Evolutionary conservation across 2,113 vertebrate species (phyloP).

Genomic region (Notiomystis cincta): DNA sequence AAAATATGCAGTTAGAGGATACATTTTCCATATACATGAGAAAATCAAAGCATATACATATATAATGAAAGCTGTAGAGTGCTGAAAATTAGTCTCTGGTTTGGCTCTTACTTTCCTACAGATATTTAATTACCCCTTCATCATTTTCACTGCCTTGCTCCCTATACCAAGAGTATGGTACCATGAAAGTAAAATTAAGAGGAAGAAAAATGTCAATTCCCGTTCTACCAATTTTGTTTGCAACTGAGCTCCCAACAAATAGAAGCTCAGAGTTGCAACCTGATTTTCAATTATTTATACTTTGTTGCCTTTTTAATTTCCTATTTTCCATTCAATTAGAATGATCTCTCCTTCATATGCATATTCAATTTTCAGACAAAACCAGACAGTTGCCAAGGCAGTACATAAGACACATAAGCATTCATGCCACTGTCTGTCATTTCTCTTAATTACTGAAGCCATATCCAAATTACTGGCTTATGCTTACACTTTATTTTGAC

Average conservation of each 20-base stretch:
- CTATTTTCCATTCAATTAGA: constrained; percentile 19
- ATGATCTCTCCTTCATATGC: neutral
- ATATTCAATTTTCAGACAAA: constrained; percentile 13
- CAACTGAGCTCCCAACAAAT: neutral
- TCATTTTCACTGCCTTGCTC: neutral
- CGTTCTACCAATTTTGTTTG: constrained; percentile 1
- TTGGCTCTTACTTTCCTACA: constrained; percentile 11
- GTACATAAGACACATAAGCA: neutral
- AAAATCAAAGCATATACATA: neutral
- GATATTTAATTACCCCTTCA: constrained; percentile 15
- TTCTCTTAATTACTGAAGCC: neutral
- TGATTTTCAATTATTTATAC: constrained; percentile 53
- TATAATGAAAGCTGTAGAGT: neutral
- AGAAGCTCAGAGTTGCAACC: neutral
- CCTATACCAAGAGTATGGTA: neutral
- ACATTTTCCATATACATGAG: constrained; percentile 11
- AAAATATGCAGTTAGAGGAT: neutral
- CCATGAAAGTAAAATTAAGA: constrained; percentile 28
- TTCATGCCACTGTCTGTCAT: neutral
- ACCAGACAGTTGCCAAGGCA: neutral
- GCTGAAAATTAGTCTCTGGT: constrained; percentile 9
- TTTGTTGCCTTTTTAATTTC: constrained; percentile 41
- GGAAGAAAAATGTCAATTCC: neutral
- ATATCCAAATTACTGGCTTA: neutral
- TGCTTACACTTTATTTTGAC: neutral